Evolutionary conservation across 2,797 vertebrate species (phyloP).

Genomic region (Kryptolebias ocellatus): DNA sequence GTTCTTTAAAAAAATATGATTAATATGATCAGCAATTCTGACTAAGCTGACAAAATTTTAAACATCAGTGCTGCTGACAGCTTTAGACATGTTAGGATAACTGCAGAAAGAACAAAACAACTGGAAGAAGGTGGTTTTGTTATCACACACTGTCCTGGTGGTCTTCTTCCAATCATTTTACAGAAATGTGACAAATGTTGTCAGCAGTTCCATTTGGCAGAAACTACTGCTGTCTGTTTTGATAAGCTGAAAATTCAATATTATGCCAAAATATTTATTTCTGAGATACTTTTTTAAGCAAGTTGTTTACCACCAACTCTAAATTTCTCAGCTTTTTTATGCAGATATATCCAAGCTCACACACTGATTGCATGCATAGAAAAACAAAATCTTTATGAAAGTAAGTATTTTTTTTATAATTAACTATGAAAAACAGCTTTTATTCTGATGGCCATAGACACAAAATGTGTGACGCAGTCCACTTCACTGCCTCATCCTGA

Average conservation of each 20-base stretch:
- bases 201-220: slow-evolving; percentile 12
- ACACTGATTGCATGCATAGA: not conserved
- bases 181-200: not conserved
- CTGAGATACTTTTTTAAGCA: not conserved
- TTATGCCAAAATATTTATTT: too few relatives aligned
- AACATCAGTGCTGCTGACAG: not conserved
- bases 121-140: not conserved
- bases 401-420: too few relatives aligned
- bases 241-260: not conserved
- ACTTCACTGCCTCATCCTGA: slow-evolving; percentile 11
- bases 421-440: not conserved
- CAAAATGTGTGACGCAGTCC: not conserved
- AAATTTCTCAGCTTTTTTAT: not conserved
- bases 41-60: not conserved
- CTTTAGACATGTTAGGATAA: not conserved
- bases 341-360: not conserved
- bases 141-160: not conserved
- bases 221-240: slow-evolving; percentile 6
- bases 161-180: not conserved
- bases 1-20: too few relatives aligned
- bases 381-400: not conserved
- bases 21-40: not conserved
- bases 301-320: not conserved
- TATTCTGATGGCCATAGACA: not conserved
- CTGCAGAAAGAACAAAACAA: not conserved